Base-by-base conservation (phyloP, 2,888 invertebrate species). In the Gryllus longicercus region DNA sequence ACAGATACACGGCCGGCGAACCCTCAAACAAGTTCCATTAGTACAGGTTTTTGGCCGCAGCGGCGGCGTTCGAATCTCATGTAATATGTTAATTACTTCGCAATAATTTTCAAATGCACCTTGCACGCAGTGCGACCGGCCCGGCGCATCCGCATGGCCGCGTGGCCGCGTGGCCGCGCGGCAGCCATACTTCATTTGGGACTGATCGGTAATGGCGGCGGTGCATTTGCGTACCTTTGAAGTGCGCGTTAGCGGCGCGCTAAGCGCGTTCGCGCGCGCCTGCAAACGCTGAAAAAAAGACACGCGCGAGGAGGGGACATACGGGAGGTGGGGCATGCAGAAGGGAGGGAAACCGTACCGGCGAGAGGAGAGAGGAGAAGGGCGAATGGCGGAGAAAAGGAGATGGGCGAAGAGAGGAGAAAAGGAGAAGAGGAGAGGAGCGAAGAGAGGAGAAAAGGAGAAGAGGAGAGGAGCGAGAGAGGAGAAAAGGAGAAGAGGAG, bases 61-160 rank as follows among this genome's bases (percentile, higher is more conserved):
- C 11, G 63, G 63, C 12, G 63, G n/a, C 63, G n/a, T 14, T 63
- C 14, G 63, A 14, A 63, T 63, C 63, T 18, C 63, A n/a, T 63
- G 63, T 63, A 63, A 63, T 63, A 63, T 63, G 63, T 63, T 63
- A 63, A 63, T 63, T 63, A 63, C 63, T 63, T 14, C 63, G 63
- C 63, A 63, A 63, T 63, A 63, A 63, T 63, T 63, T 63, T 63
- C 63, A n/a, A 63, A 63, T 11, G 63, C 63, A 63, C 63, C 63
- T 63, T 18, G 14, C 63, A 8, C n/a, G 63, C 63, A 16, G 16
- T 11, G 63, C 63, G 63, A 12, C 63, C n/a, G 63, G 14, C 63
- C 18, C 63, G 14, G 63, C 63, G 63, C 8, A 11, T 5, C 5
- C 14, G n/a, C n/a, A n/a, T n/a, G n/a, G n/a, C n/a, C n/a, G n/a